Percentiles rank a stretch among this genome's conserved stretches.
Evolutionary conservation across 64 coral and sea anemone genomes (phyloP).

Genomic region (Hydrozoanthus tunicans): DNA sequence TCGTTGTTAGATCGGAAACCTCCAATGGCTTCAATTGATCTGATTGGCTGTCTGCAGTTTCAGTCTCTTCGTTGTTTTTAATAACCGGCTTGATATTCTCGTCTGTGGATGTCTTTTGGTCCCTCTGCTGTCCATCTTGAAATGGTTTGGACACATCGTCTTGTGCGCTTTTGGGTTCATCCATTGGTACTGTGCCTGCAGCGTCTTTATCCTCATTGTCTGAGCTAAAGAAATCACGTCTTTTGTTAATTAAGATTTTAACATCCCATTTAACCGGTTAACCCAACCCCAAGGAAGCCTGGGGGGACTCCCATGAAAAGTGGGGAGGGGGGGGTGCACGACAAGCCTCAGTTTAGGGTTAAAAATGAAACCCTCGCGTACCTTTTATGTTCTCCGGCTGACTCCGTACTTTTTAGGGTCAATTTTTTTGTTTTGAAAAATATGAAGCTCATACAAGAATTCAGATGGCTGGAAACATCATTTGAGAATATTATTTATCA

Average conservation of each 20-base stretch:
- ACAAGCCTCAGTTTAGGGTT: too few relatives aligned
- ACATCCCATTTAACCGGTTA: not conserved
- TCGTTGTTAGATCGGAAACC: not conserved
- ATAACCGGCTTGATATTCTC: not conserved
- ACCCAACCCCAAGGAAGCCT: too few relatives aligned
- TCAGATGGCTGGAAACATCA: too few relatives aligned
- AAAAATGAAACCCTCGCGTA: too few relatives aligned
- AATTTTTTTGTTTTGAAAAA: too few relatives aligned
- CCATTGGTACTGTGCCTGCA: not conserved
- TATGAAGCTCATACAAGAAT: too few relatives aligned
- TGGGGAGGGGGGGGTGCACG: too few relatives aligned
- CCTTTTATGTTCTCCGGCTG: too few relatives aligned
- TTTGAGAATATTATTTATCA: too few relatives aligned
- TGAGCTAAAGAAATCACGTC: not conserved
- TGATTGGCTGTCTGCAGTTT: not conserved
- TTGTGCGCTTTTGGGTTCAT: not conserved
- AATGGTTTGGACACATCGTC: not conserved
- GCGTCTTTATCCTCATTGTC: not conserved
- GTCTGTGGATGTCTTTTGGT: not conserved
- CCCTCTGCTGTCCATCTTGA: conserved; percentile 1
- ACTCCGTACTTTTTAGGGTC: too few relatives aligned
- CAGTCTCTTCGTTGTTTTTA: conserved; percentile 1
- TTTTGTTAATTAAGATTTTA: not conserved
- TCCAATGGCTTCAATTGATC: not conserved
- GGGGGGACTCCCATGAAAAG: too few relatives aligned